A percentile compares a stretch with the other conserved stretches of the same genome.
These are phyloP conservation scores for Lamellibrachia columna DNA, from an alignment of 2,888 invertebrate genomes.

Conservation along the genomic window DNA sequence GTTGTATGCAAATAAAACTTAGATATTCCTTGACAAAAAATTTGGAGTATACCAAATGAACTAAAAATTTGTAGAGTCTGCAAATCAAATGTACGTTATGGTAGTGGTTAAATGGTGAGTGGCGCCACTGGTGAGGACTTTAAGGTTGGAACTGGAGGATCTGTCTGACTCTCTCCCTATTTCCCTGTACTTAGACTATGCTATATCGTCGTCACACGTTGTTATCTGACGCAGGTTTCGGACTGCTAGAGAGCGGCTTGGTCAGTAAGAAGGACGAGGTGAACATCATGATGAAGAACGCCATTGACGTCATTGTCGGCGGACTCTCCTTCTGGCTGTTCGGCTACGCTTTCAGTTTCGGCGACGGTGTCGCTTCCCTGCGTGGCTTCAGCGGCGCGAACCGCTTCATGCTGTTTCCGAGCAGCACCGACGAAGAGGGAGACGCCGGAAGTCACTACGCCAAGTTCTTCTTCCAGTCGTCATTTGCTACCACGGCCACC, in stretches of 20 bases:
- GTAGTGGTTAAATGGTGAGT: too few species aligned
- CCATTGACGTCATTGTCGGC: slow-evolving; percentile 92
- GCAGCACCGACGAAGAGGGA: slow-evolving; percentile 31
- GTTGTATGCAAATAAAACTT: too few species aligned
- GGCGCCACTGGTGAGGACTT: too few species aligned
- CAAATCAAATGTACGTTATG: too few species aligned
- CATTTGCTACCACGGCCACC: slow-evolving; percentile 58
- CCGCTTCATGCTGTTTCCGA: neutral
- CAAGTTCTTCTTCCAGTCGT: slow-evolving; percentile 83
- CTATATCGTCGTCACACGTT: too few species aligned
- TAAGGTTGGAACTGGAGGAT: too few species aligned
- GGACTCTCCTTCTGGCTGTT: slow-evolving; percentile 95
- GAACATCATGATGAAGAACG: slow-evolving; percentile 97
- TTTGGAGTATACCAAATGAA: too few species aligned
- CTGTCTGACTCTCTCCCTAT: too few species aligned
- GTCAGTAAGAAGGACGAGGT: slow-evolving; percentile 85
- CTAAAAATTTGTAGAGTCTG: too few species aligned
- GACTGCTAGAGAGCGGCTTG: slow-evolving; percentile 91
- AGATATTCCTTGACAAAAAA: too few species aligned
- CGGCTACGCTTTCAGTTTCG: slow-evolving; percentile 57
- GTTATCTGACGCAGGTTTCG: slow-evolving; percentile 76
- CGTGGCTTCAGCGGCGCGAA: slow-evolving; percentile 43
- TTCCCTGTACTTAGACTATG: too few species aligned
- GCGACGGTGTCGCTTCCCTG: slow-evolving; percentile 53
- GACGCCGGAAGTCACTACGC: slow-evolving; percentile 87